Evolutionary conservation across 2,888 invertebrate genomes (phyloP), one percentile per base, ranked within the genome.

Genomic region (Erebia aethiops): DNA sequence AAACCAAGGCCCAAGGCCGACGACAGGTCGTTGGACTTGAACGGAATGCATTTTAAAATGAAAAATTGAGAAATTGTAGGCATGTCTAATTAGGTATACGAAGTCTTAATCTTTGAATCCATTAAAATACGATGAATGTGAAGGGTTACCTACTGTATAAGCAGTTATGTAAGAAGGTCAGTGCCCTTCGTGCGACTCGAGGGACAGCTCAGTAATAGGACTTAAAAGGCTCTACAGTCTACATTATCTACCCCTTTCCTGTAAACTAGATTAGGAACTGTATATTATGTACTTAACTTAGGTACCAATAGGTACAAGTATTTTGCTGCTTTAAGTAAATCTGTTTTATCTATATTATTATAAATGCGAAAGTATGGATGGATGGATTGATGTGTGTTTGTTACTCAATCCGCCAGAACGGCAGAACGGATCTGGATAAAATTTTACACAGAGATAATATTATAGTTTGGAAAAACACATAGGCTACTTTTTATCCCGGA

Each of bases 91-190:
- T 9, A 56, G 21, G 21, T 21, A 56, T 11, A 21, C 18, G 18
- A 21, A 8, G 1, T 21, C 13, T 21, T 56, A 11, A 18, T 14
- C 54, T 18, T n/a, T 51, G 11, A 51, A 14, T 7, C 35, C 35
- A n/a, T 18, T 18, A 58, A 18, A 61, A 46, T 49, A 62, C 21
- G 0, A 18, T 16, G 46, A 49, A 46, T 62, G 46, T 62, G 49
- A 62, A 62, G 62, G 62, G 46, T 62, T 49, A n/a, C n/a, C n/a
- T n/a, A 60, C 56, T 11, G 11, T 57, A 57, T 26, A 26, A 26
- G 62, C 16, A 13, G 64, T 69, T 67, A 71, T 60, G 71, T 69
- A 73, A 73, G 69, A 61, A 68, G 70, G 72, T 74, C 70, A 74
- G 35, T 72, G 68, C 66, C 67, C 74, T 66, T 7, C 7, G n/a